Base-by-base conservation (phyloP, 2,797 vertebrate species). In the Eurystomus glaucurus region DNA sequence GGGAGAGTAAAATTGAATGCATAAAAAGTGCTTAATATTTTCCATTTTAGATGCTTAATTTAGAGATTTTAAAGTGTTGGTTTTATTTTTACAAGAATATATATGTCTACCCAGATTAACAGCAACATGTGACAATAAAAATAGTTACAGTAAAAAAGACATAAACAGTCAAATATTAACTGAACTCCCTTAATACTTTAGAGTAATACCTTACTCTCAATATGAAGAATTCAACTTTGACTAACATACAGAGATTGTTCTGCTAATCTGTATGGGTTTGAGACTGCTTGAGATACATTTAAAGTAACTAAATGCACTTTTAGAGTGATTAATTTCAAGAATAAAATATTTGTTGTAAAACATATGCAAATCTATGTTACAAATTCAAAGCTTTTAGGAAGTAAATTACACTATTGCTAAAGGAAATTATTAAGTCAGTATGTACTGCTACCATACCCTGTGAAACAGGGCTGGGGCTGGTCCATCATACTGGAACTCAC, bases 181-280 rank as follows among this genome's bases (percentile, higher is more conserved):
- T 71, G 37, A 90, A 89, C 14, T 35, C 45, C 43, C 52, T 93
- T 85, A 93, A 93, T 82, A 65, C 35, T 43, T 37, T 10, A 37
- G 37, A 37, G 11, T 46, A 22, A 77, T 72, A 82, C 51, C 23
- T 52, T 52, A 79, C 18, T 46, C 74, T 82, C 26, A 61, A 52
- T 75, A 83, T 35, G 85, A 92, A 96, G 60, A 48, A 64, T 62
- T 96, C 87, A 82, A 90, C 58, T 78, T 85, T 28, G 66, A 95
- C 69, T 55, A 90, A 88, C 52, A 85, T 21, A 86, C 10, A 88
- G 39, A 54, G 70, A 84, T 71, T 78, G 17, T 11, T 90, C 86
- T 96, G 93, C 11, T 93, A 74, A 92, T 92, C 79, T 80, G 74
- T 83, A 80, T 85, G 72, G 43, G 35, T 50, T 66, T 51, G 37